Evolutionary conservation across 1,140 invertebrate species (phyloP), one percentile per base, ranked within the genome.

Genomic region (Cepaea nemoralis): DNA sequence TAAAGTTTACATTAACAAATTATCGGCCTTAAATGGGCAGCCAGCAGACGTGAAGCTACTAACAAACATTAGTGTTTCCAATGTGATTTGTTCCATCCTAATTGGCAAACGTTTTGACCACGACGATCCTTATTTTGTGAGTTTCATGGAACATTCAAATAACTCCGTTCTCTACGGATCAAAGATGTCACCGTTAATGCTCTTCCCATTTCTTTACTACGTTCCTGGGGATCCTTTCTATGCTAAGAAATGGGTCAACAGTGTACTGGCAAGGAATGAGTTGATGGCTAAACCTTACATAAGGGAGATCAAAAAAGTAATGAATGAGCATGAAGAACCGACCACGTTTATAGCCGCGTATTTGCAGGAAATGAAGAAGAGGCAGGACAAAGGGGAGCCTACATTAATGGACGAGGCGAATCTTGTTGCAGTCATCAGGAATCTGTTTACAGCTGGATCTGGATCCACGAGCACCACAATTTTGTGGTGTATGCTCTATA

Each of bases 391-490:
- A 6, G 37, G n/a, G 37, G n/a, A 73, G 70, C 39, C 16, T 1
- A 42, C 70, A 45, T n/a, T 35, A 35, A 35, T 31, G 33, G 63
- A 67, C 63, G 63, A 67, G 8, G 33, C 8, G 8, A 70, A 86
- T 24, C 67, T 86, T 14, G 48, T 50, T 24, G 14, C 35, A 48
- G 55, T 73, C 33, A 83, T 89, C 27, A 35, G 76, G 31, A 97
- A 98, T 91, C 92, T 98, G 79, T 96, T 96, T 87, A 96, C 96
- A 0, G 96, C 97, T 35, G 96, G 96, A 0, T 93, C 96, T 27
- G 97, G 98, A 88, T 98, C 97, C 0, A 95, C 96, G 0, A 91
- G 96, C 40, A 94, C 95, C 0, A 96, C 96, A 0, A 88, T 98
- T 16, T 93, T 94, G 37, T 99, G 97, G 97, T 95, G 96, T 84